Evolutionary conservation across 2,888 invertebrate genomes (phyloP).

Genomic region (Temnothorax ravouxi): DNA sequence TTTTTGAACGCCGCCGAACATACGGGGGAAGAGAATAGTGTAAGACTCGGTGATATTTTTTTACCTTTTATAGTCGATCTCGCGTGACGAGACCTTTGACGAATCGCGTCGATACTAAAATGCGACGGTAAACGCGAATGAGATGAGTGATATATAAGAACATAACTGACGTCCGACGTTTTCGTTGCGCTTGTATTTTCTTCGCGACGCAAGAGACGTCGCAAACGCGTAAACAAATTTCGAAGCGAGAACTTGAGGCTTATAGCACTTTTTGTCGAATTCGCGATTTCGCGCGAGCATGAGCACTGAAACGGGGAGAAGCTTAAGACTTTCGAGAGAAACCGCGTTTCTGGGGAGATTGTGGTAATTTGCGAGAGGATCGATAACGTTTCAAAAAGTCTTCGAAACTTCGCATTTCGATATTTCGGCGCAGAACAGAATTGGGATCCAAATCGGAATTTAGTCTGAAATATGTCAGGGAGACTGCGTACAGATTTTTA

Average conservation of each 20-base stretch:
- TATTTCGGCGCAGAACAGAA: constrained; percentile 23
- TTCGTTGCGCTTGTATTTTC: constrained; percentile 17
- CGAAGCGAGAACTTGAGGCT: constrained; percentile 7
- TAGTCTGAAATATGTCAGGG: neutral
- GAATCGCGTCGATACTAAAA: constrained; percentile 32
- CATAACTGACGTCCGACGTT: neutral
- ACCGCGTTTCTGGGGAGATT: neutral
- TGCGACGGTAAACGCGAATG: constrained; percentile 22
- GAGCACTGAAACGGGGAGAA: neutral
- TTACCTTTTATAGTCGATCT: constrained; percentile 54
- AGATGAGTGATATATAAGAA: neutral
- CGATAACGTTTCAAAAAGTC: neutral
- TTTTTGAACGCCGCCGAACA: constrained; percentile 41
- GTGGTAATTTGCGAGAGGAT: neutral
- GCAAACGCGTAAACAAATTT: neutral
- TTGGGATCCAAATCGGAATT: constrained; percentile 3
- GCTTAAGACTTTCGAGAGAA: neutral
- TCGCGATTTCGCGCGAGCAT: neutral
- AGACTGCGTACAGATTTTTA: neutral
- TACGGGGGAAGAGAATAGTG: constrained; percentile 24
- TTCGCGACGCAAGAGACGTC: neutral
- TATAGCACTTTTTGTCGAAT: constrained; percentile 27
- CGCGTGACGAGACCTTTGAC: neutral
- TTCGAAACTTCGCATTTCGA: neutral
- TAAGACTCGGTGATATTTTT: constrained; percentile 56